These are phyloP conservation scores for Drosophila kuntzei DNA, from an alignment of 2,888 invertebrate species.

Conservation along the genomic window DNA sequence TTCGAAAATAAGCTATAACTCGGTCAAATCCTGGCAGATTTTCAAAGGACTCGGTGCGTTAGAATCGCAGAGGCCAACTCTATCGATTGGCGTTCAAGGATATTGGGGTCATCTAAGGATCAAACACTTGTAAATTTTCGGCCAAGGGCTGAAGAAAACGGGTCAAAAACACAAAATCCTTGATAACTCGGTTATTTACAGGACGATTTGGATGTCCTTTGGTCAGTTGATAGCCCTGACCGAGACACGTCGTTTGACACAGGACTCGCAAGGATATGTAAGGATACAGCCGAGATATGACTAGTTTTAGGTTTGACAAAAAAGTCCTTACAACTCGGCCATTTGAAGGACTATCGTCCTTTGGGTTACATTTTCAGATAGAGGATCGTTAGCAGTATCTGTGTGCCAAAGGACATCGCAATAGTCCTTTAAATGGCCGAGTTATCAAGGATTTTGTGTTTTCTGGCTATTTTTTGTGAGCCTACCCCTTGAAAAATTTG, in stretches of 20 bases:
- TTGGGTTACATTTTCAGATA: background rate
- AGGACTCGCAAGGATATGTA: background rate
- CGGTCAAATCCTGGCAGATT: no score
- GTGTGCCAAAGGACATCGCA: slow-evolving; percentile 3
- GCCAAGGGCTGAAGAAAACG: no score
- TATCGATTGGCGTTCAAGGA: no score
- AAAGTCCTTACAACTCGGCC: slow-evolving; percentile 1
- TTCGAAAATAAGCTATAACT: no score
- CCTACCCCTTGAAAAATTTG: background rate
- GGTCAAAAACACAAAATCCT: no score
- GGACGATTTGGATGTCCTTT: slow-evolving; percentile 4
- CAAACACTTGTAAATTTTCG: no score
- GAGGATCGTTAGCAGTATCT: background rate
- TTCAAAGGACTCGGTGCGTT: no score
- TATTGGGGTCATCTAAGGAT: no score
- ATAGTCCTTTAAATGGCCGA: slow-evolving; percentile 13
- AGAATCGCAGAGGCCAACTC: no score
- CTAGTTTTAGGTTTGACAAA: slow-evolving; percentile 2
- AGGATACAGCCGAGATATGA: slow-evolving; percentile 6
- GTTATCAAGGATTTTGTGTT: background rate
- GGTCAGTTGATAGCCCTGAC: background rate
- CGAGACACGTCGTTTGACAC: background rate
- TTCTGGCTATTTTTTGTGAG: background rate
- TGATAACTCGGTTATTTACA: no score
- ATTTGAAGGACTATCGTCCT: slow-evolving; percentile 18